Percentiles rank a stretch among this genome's conserved stretches.
Conservation (phyloP, 2,113 vertebrate genomes). For the Haemorhous mexicanus region DNA sequence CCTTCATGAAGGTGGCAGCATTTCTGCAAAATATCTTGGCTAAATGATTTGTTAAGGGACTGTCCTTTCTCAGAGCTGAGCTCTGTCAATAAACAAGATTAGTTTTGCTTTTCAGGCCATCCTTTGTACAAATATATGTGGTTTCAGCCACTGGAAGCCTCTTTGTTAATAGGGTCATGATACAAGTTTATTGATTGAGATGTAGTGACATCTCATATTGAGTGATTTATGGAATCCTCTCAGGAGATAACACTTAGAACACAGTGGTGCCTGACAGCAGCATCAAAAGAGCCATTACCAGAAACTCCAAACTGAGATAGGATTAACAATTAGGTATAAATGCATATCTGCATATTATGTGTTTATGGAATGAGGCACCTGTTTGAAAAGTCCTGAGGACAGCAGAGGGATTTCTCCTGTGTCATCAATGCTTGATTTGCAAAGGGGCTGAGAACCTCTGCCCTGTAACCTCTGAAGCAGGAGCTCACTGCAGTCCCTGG, state of each 20-base stretch:
- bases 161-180: rapidly evolving
- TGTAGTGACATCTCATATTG: background rate
- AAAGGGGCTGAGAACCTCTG: background rate
- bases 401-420: background rate
- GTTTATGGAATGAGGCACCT: background rate
- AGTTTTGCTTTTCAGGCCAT: background rate
- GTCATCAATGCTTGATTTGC: background rate
- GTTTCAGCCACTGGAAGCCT: background rate
- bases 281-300: background rate
- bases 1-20: background rate
- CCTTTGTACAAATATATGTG: background rate
- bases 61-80: background rate
- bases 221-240: background rate
- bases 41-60: background rate
- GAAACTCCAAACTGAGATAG: background rate
- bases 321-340: background rate
- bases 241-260: background rate
- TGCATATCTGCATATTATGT: background rate
- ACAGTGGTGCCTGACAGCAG: background rate
- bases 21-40: background rate
- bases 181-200: background rate
- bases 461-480: background rate
- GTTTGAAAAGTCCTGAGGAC: background rate
- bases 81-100: background rate
- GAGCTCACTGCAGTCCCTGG: background rate